Percentiles rank a stretch among this genome's conserved stretches.
These are phyloP conservation scores for Idaea biselata DNA, from an alignment of 2,888 invertebrate species.

Conservation along the genomic window DNA sequence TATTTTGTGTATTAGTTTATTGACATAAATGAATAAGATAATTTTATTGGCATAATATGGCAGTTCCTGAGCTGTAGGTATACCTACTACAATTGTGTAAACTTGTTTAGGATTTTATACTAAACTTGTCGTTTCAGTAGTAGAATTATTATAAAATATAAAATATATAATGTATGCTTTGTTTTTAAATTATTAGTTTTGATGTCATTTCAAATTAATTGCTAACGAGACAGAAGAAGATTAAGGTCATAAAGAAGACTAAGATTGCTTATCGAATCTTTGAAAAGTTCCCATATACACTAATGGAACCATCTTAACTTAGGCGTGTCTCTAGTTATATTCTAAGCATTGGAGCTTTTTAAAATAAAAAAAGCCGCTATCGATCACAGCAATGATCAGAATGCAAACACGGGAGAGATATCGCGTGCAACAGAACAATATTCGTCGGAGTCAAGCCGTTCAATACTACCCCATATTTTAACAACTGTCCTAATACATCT, in stretches of 20 bases:
- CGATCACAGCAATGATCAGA: constrained; percentile 9
- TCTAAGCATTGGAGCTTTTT: not conserved
- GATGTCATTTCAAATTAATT: too few species aligned
- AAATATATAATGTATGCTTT: too few species aligned
- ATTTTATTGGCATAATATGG: constrained; percentile 43
- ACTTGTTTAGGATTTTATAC: not conserved
- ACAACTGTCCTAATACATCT: constrained; percentile 82
- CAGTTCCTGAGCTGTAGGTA: not conserved
- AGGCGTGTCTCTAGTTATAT: not conserved
- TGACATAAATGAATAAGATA: constrained; percentile 59
- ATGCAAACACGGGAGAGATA: constrained; percentile 37
- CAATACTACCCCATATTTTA: constrained; percentile 78
- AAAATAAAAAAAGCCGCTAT: constrained; percentile 14
- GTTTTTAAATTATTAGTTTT: too few species aligned
- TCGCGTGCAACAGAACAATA: constrained; percentile 74
- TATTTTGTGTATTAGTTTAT: constrained; percentile 37
- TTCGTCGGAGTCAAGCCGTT: constrained; percentile 63
- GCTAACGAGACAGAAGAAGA: too few species aligned
- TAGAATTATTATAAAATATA: not conserved
- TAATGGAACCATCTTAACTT: too few species aligned
- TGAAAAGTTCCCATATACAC: too few species aligned
- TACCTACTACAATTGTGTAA: not conserved
- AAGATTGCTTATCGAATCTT: too few species aligned
- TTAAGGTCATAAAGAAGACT: too few species aligned
- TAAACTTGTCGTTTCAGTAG: not conserved